These are phyloP conservation scores for Pentalonia nigronervosa DNA, from an alignment of 1,140 invertebrate genomes.

Conservation along the genomic window DNA sequence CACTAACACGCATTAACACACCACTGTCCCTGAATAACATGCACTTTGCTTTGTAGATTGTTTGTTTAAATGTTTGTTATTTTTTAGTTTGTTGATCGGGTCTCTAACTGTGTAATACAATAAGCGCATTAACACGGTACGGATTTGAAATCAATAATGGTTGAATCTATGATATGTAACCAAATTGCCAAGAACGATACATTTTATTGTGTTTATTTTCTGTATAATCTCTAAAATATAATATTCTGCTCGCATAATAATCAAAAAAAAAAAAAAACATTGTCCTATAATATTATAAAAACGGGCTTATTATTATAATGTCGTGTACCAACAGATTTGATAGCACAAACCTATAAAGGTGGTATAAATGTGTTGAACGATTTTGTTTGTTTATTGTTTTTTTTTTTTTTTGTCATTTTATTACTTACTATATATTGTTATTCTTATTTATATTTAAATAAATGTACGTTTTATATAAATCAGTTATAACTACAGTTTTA, in stretches of 20 bases:
- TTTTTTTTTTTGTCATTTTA: not conserved
- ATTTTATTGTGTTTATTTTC: not conserved
- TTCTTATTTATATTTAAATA: slow-evolving; percentile 3
- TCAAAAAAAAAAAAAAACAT: not conserved
- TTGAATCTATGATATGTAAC: slow-evolving; percentile 28
- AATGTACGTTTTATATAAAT: slow-evolving; percentile 11
- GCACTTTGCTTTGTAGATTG: slow-evolving; percentile 20
- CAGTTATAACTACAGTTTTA: not conserved
- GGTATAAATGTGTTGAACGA: not conserved
- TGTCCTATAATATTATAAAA: not conserved
- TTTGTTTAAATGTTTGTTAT: slow-evolving; percentile 22
- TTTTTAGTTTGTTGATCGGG: slow-evolving; percentile 4
- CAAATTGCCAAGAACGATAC: not conserved
- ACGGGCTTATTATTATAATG: not conserved
- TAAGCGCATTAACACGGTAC: not conserved
- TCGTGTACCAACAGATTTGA: not conserved
- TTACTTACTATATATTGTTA: not conserved
- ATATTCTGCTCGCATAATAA: not conserved
- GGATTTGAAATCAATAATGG: slow-evolving; percentile 22
- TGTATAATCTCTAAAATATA: not conserved
- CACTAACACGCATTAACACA: slow-evolving; percentile 11
- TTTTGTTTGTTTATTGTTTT: not conserved
- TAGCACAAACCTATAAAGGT: not conserved
- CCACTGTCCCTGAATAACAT: not conserved
- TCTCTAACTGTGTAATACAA: slow-evolving; percentile 31